Conservation (phyloP, 2,888 invertebrate species). For the Erebia epiphron region DNA sequence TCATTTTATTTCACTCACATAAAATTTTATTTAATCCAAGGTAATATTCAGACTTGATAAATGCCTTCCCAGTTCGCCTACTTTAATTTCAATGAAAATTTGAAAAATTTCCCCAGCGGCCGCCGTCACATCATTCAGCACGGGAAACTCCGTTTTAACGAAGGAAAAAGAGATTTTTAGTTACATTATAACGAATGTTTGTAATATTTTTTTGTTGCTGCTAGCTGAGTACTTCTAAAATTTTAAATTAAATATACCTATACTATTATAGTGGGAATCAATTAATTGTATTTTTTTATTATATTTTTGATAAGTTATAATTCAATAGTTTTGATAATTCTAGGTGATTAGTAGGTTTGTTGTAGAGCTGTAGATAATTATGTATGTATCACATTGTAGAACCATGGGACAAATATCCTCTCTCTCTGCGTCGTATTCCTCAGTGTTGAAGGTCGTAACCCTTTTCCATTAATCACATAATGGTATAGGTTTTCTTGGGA, state of each 20-base stretch:
- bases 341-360: no score
- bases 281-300: no score
- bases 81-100: conserved; percentile 74
- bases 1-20: conserved; percentile 29
- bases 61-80: conserved; percentile 61
- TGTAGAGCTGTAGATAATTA: no score
- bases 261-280: no score
- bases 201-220: background rate
- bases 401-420: no score
- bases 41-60: conserved; percentile 59
- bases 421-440: no score
- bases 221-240: background rate
- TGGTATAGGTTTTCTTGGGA: no score
- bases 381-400: no score
- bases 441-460: no score
- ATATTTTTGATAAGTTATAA: no score
- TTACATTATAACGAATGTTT: conserved; percentile 13
- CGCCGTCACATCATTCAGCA: conserved; percentile 42
- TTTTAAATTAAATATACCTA: background rate
- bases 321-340: no score
- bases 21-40: conserved; percentile 52
- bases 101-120: conserved; percentile 75
- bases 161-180: conserved; percentile 26
- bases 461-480: no score
- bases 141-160: conserved; percentile 30